phyloP scores from a whole-genome alignment of 2,797 vertebrate species.

The Urosaurus nigricauda region DNA sequence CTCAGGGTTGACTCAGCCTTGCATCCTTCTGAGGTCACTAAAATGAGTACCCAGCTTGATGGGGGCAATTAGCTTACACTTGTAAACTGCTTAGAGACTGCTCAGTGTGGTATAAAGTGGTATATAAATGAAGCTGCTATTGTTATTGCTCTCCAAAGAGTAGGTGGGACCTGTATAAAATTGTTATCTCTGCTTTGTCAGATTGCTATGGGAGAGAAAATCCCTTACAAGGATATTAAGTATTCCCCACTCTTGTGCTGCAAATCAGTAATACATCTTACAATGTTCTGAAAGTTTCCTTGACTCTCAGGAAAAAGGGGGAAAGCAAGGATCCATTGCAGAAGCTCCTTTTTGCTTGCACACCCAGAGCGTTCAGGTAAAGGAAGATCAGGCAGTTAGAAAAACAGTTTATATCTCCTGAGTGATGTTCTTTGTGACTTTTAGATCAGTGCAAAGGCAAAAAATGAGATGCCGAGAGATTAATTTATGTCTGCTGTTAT shows the following conservation, averaged over 20 bases:
- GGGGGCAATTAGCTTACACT: no score
- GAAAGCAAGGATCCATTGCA: neutral
- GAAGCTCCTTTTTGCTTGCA: neutral
- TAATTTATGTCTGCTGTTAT: neutral
- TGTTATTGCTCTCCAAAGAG: no score
- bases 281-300: neutral
- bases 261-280: neutral
- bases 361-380: neutral
- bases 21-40: no score
- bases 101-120: no score
- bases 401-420: neutral
- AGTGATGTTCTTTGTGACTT: neutral
- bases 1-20: no score
- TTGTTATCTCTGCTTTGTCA: neutral
- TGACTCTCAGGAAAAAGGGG: neutral
- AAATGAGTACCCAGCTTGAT: no score
- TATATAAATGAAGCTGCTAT: no score
- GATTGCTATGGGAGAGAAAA: neutral
- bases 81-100: no score
- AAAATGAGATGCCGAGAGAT: conserved; percentile 1
- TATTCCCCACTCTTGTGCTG: neutral
- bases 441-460: neutral
- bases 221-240: no score
- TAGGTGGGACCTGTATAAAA: neutral
- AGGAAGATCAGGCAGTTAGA: neutral